Evolutionary conservation across 2,113 vertebrate genomes (phyloP).

Genomic region (Turnix velox): DNA sequence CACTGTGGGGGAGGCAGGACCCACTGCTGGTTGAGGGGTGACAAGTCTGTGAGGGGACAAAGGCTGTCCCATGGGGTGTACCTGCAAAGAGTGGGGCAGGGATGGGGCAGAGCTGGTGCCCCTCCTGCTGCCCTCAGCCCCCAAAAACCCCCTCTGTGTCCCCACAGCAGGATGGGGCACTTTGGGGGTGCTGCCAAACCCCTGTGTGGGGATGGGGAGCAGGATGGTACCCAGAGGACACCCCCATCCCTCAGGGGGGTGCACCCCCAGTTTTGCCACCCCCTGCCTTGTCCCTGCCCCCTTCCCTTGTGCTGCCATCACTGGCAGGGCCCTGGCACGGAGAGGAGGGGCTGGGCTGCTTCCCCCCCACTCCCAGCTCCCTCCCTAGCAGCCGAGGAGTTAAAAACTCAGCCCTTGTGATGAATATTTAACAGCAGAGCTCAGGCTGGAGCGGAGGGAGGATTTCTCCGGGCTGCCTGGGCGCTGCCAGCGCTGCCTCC

Average conservation of each 20-base stretch:
- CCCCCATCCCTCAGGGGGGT: neutral
- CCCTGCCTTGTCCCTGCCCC: neutral
- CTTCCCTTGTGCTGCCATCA: neutral
- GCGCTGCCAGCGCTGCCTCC: conserved; percentile 19
- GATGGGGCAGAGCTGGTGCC: neutral
- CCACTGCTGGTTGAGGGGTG: neutral
- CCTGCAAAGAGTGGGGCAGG: neutral
- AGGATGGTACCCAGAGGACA: neutral
- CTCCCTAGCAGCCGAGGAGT: conserved; percentile 62
- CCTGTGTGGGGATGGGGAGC: neutral
- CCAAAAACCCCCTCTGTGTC: neutral
- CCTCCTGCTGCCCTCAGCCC: too few relatives aligned
- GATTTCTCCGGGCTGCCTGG: conserved; percentile 31
- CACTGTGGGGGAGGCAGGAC: neutral
- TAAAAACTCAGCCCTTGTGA: conserved; percentile 65
- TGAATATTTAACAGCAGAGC: conserved; percentile 68
- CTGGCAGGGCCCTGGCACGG: neutral
- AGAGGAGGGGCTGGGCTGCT: neutral
- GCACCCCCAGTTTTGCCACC: neutral
- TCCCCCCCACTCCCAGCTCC: conserved; percentile 4
- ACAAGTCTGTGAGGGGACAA: too few relatives aligned
- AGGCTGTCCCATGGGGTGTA: too few relatives aligned
- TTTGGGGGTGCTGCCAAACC: neutral
- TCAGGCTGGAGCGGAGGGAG: conserved; percentile 43
- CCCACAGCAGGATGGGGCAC: neutral